Evolutionary conservation across 2,888 invertebrate genomes (phyloP).

Genomic region (Chromoteleia sp.): DNA sequence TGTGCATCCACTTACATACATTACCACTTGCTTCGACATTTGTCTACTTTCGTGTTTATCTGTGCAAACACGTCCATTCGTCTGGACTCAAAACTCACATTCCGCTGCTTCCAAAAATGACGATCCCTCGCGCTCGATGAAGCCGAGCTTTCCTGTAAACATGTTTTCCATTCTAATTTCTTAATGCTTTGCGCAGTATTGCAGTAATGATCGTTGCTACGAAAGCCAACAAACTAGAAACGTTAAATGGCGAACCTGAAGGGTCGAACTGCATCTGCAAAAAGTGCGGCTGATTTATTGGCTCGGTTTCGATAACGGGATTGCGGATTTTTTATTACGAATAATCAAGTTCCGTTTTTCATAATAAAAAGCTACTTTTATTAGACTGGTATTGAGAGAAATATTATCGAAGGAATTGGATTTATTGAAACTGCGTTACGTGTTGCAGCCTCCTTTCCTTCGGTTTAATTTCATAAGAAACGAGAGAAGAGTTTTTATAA

Average conservation of each 20-base stretch:
- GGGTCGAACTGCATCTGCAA: background rate
- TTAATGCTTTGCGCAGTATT: conserved; percentile 45
- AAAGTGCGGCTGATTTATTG: conserved; percentile 11
- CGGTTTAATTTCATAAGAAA: background rate
- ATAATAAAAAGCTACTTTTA: conserved; percentile 21
- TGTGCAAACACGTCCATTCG: conserved; percentile 4
- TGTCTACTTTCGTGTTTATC: conserved; percentile 7
- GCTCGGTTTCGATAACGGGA: background rate
- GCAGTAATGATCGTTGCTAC: conserved; percentile 31
- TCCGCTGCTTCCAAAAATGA: conserved; percentile 49
- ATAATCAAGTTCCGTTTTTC: conserved; percentile 6
- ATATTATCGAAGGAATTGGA: conserved; percentile 7
- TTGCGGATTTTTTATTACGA: conserved; percentile 13
- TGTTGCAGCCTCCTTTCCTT: conserved; percentile 3
- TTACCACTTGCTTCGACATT: conserved; percentile 26
- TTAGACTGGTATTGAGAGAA: conserved; percentile 13
- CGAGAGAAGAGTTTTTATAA: background rate
- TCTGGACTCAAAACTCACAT: conserved; percentile 32
- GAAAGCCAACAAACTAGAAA: conserved; percentile 31
- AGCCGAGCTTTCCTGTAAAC: conserved; percentile 54
- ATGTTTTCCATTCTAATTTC: conserved; percentile 63
- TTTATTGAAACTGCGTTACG: conserved; percentile 22
- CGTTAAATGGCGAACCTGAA: conserved; percentile 26
- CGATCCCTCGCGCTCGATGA: conserved; percentile 59
- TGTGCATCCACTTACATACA: conserved; percentile 16